A percentile compares a stretch with the other conserved stretches of the same genome.
Evolutionary conservation across 2,888 invertebrate species (phyloP).

Genomic region (Arrhopalites spinosus): DNA sequence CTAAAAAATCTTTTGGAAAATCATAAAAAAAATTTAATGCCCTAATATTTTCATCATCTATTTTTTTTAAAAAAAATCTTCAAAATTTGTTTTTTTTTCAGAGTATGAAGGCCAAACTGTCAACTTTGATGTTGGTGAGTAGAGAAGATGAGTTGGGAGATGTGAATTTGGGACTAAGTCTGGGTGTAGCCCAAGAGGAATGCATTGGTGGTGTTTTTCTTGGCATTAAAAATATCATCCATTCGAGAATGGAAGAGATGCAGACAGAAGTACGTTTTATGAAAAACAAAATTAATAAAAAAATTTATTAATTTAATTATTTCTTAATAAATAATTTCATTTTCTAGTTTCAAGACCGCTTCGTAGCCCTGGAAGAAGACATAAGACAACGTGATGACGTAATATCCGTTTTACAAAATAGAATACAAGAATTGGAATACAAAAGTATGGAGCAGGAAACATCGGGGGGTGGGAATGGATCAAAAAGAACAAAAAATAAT

Average conservation of each 20-base stretch:
- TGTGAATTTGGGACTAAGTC: slow-evolving; percentile 25
- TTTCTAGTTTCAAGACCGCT: slow-evolving; percentile 63
- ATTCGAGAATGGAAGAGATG: slow-evolving; percentile 62
- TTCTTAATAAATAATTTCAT: too few species aligned
- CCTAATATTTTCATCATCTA: not conserved
- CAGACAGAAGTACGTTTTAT: too few species aligned
- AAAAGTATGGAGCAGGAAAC: not conserved
- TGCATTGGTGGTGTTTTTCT: slow-evolving; percentile 78
- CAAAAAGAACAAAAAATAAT: not conserved
- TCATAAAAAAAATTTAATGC: not conserved
- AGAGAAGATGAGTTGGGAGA: slow-evolving; percentile 29
- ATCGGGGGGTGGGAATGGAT: not conserved
- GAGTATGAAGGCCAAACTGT: slow-evolving; percentile 42
- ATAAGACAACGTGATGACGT: slow-evolving; percentile 80
- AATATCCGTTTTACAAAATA: slow-evolving; percentile 74
- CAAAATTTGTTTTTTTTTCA: slow-evolving; percentile 28
- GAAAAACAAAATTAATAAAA: too few species aligned
- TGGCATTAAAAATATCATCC: slow-evolving; percentile 81
- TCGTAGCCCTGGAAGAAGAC: slow-evolving; percentile 77
- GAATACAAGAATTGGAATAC: slow-evolving; percentile 72
- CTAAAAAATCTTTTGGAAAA: too few species aligned
- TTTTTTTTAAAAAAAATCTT: not conserved
- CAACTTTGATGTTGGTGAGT: slow-evolving; percentile 8
- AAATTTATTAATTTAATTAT: too few species aligned
- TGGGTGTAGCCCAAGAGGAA: slow-evolving; percentile 68